These are phyloP conservation scores for Scaptomyza caliginosa DNA, from an alignment of 2,888 invertebrate genomes.

Conservation along the genomic window DNA sequence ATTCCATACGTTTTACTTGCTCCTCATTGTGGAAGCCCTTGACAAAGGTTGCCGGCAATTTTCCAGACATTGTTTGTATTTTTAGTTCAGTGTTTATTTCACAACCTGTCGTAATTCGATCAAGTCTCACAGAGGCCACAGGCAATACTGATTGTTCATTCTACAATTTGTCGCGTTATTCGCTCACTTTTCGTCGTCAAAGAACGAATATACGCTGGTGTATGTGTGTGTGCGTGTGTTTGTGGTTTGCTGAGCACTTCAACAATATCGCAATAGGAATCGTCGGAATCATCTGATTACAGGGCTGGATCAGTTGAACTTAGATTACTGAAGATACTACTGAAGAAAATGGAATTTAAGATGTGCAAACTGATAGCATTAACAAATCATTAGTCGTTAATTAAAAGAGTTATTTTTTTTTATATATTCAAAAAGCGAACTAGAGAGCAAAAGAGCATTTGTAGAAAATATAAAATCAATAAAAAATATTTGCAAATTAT, in stretches of 20 bases:
- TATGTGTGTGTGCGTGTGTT: conserved; percentile 2
- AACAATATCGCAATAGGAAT: background rate
- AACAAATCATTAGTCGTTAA: too few relatives aligned
- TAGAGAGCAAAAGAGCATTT: too few relatives aligned
- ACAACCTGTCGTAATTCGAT: conserved; percentile 9
- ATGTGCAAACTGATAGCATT: too few relatives aligned
- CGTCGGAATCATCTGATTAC: background rate
- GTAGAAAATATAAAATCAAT: too few relatives aligned
- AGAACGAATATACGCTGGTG: background rate
- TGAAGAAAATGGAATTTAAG: background rate
- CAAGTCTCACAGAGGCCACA: background rate
- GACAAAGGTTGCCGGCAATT: conserved; percentile 86
- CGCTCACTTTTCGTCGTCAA: conserved; percentile 3
- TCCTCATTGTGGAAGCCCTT: conserved; percentile 87
- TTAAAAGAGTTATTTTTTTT: too few relatives aligned
- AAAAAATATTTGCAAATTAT: too few relatives aligned
- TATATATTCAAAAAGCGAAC: too few relatives aligned
- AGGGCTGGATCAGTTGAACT: conserved; percentile 12
- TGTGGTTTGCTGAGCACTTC: background rate
- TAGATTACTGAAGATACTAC: too few relatives aligned
- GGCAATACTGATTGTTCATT: conserved; percentile 30
- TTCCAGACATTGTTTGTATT: conserved; percentile 48
- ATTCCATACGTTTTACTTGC: conserved; percentile 88
- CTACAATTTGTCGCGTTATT: background rate
- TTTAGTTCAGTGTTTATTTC: conserved; percentile 3